Evolutionary conservation across 2,888 invertebrate species (phyloP), one percentile per base, ranked within the genome.

Genomic region (Xanthostigma xanthostigma): DNA sequence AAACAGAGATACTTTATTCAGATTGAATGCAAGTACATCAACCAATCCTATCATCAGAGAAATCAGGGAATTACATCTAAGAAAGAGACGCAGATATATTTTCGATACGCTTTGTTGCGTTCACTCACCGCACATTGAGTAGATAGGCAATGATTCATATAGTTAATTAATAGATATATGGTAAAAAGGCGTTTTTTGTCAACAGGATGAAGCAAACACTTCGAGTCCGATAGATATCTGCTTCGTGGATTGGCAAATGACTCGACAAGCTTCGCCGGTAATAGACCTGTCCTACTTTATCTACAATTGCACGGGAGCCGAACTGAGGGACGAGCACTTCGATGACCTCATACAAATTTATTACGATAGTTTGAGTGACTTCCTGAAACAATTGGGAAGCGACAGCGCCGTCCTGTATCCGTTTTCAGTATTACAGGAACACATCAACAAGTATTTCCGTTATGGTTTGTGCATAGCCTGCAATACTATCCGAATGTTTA

Each of bases 251-350:
- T 46, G 41, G 35, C 46, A 46, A 41, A 36, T 41, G 10, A 34
- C 46, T 6, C 38, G 34, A 14, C 12, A 35, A 10, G 36, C 12
- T 12, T 40, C 41, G 10, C 46, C 46, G 8, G 46, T 34, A 34
- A n/a, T n/a, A 11, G 46, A 46, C 36, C 13, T 46, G 14, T 41
- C 46, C 6, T n/a, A 35, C n/a, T 46, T 46, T 41, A 40, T 46
- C 4, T 46, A 41, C 12, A 41, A 27, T 2, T 41, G 46, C 27
- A 46, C 35, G 36, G 40, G 12, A 5, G 13, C n/a, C 36, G 46
- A 41, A 35, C n/a, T 35, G 36, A 11, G 27, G 9, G 13, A 35
- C 12, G 14, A 17, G 9, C 34, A 46, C 17, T 46, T 35, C 27
- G 46, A 46, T 35, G 14, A 35, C 14, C 6, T 46, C 2, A 46